Conservation (phyloP, 2,113 vertebrate species). For the Isurus oxyrinchus region DNA sequence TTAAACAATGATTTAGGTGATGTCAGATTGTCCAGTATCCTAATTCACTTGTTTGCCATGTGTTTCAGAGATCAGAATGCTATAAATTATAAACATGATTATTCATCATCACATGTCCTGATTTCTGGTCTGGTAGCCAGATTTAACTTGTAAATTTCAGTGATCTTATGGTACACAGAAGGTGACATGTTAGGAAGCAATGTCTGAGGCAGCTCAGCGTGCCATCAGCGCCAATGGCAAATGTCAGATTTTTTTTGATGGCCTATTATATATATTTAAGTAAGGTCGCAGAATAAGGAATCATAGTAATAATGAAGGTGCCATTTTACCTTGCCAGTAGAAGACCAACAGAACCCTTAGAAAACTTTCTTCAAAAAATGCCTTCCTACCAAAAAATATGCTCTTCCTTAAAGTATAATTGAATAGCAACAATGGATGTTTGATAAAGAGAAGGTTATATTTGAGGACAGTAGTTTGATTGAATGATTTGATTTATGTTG, state of each 20-base stretch:
- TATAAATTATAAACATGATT: not conserved
- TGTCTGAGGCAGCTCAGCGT: not conserved
- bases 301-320: not conserved
- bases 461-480: not conserved
- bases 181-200: not conserved
- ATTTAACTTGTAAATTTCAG: not conserved
- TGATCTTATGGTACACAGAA: not conserved
- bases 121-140: not conserved
- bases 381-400: not conserved
- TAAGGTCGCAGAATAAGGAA: not conserved
- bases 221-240: not conserved
- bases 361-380: not conserved
- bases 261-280: not conserved
- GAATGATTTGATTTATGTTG: not conserved
- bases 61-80: not conserved
- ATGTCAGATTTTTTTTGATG: not conserved
- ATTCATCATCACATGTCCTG: not conserved
- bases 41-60: not conserved
- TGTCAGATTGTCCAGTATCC: not conserved
- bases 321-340: not conserved
- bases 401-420: not conserved
- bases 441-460: not conserved
- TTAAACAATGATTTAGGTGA: not conserved
- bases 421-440: not conserved
- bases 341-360: not conserved